Evolutionary conservation across 2,888 invertebrate species (phyloP).

Genomic region (Lepidochitona cinerea): DNA sequence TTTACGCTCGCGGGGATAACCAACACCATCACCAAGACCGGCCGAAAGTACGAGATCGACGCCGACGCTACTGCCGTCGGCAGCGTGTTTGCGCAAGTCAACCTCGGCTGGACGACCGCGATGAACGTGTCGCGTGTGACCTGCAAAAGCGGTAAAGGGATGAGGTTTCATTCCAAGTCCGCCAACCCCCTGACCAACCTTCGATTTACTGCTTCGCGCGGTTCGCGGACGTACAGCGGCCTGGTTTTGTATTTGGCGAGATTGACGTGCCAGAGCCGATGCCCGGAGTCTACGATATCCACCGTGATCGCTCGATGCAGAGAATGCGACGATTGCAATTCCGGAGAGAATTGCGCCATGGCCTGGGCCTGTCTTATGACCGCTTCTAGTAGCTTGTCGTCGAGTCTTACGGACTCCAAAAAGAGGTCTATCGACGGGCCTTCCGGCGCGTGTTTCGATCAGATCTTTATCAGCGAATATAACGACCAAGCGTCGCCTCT

Average conservation of each 20-base stretch:
- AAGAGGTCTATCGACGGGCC: not conserved
- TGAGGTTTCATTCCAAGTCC: not conserved
- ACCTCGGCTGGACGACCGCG: not conserved
- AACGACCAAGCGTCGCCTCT: not conserved
- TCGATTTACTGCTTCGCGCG: not conserved
- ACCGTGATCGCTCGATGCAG: not conserved
- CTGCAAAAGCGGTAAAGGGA: not conserved
- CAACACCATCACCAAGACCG: not conserved
- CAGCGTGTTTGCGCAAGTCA: not conserved
- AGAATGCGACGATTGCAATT: not conserved
- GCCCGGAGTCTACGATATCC: not conserved
- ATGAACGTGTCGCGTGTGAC: not conserved
- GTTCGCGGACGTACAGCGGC: not conserved
- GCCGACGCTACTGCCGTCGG: not conserved
- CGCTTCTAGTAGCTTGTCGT: not conserved
- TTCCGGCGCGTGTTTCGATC: not conserved
- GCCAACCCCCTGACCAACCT: not conserved
- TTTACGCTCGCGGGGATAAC: not conserved
- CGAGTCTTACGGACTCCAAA: not conserved
- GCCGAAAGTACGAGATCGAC: not conserved
- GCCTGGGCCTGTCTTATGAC: not conserved
- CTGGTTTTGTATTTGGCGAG: not conserved
- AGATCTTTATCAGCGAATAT: not conserved
- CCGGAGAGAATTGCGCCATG: not conserved
- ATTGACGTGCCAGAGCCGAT: not conserved